phyloP scores from a whole-genome alignment of 1,140 invertebrate genomes.

The Fragariocoptes setiger region DNA sequence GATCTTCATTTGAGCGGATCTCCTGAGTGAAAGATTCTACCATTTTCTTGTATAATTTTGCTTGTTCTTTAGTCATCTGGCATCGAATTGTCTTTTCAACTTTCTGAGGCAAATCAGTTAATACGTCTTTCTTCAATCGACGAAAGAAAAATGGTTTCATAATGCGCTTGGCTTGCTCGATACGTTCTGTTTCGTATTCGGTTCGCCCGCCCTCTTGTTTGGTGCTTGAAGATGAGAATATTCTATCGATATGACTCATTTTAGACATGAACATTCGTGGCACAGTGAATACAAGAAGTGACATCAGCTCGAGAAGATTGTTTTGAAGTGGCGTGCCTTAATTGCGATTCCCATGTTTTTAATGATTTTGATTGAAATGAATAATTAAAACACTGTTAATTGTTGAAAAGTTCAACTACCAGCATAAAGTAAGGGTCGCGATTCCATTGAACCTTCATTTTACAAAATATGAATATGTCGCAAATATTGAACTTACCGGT shows the following conservation, averaged over 20 bases:
- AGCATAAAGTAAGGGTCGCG: no score
- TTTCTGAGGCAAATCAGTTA: constrained; percentile 35
- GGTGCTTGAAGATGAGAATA: constrained; percentile 26
- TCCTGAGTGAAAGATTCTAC: constrained; percentile 26
- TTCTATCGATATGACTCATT: constrained; percentile 47
- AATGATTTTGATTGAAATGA: constrained; percentile 20
- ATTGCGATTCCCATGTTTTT: constrained; percentile 40
- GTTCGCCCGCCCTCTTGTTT: constrained; percentile 16
- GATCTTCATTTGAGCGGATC: constrained; percentile 11
- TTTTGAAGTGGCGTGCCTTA: constrained; percentile 85
- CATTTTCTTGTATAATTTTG: constrained; percentile 34
- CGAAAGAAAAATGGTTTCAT: constrained; percentile 81
- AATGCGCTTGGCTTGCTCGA: constrained; percentile 65
- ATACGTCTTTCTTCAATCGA: constrained; percentile 51
- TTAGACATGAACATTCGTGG: constrained; percentile 65
- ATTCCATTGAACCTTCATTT: background rate
- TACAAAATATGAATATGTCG: background rate
- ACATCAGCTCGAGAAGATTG: constrained; percentile 78
- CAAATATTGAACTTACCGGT: no score
- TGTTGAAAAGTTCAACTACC: background rate
- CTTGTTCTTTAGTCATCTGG: constrained; percentile 33
- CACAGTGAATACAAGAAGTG: constrained; percentile 75
- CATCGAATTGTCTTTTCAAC: constrained; percentile 29
- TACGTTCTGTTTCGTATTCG: constrained; percentile 50
- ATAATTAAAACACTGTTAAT: constrained; percentile 4